Base-by-base conservation (phyloP, 2,888 invertebrate species). In the Pristionchus maxplancki region DNA sequence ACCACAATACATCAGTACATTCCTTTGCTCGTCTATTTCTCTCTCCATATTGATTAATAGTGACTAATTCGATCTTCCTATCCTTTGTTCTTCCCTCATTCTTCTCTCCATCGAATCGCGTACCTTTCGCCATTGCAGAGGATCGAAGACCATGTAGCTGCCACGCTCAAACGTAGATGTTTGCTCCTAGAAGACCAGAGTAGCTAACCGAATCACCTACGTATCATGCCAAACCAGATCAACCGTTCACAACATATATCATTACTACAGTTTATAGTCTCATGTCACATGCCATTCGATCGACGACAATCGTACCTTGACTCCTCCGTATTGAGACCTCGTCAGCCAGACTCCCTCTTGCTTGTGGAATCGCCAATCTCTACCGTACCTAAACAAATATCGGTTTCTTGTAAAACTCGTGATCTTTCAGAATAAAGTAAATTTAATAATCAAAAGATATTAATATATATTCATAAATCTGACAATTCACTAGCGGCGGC, bases 301-400 rank as follows among this genome's bases (percentile, higher is more conserved):
- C 31, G 9, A 50, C 3, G 58, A 31, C 37, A 31, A 62, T n/a
- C 64, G 53, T 71, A 87, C 86, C 86, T 91, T 92, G 82, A 92
- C 91, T 50, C 91, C 91, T 17, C 92, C 91, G 89, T 93, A 94
- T 58, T 94, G 92, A 8, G 94, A 91, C 71, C 94, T 90, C 50
- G 94, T 94, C 86, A 95, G 84, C 95, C 95, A 95, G 95, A 99
- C 97, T 95, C 98, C 97, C 95, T 99, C 99, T 95, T 98, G 98
- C 93, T 97, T 98, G 96, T 99, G 99, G 96, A 98, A 99, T 96
- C 99, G 97, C 99, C 99, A 99, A 95, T 99, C 99, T 95, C 99
- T 96, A 96, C 97, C 97, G 96, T 98, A 98, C 95, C 98, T 98
- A 95, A 84, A 64, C 44, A 40, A 31, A 15, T 50, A 31, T 53